These are phyloP conservation scores for Danio tinwini DNA, from an alignment of 2,797 vertebrate species.

Conservation along the genomic window DNA sequence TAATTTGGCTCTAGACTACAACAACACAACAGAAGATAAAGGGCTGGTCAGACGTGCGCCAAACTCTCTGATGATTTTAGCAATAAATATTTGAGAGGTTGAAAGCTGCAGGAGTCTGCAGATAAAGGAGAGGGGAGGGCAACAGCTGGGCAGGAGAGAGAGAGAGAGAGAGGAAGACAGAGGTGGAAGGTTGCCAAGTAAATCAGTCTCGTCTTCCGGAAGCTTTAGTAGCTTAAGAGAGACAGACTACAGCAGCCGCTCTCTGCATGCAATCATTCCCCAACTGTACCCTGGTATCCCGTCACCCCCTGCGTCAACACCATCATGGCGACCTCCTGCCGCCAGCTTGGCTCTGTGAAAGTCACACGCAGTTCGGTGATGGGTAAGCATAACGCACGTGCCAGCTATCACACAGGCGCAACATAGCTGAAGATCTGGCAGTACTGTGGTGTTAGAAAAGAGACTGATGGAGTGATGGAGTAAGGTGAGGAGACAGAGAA, in stretches of 20 bases:
- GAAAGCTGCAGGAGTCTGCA: background rate
- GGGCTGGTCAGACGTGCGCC: background rate
- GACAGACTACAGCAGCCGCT: constrained; percentile 4
- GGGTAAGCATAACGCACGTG: background rate
- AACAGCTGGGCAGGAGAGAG: constrained; percentile 29
- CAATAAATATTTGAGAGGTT: constrained; percentile 39
- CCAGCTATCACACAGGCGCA: background rate
- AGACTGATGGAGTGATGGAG: constrained; percentile 2
- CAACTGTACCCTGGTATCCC: constrained; percentile 32
- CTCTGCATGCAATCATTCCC: background rate
- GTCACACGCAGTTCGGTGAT: constrained; percentile 35
- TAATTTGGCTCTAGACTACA: background rate
- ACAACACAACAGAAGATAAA: background rate
- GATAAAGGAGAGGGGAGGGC: constrained; percentile 6
- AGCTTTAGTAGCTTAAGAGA: constrained; percentile 26
- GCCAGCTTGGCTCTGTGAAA: constrained; percentile 47
- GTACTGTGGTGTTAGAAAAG: constrained; percentile 13
- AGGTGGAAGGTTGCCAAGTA: constrained; percentile 18
- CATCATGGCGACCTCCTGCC: constrained; percentile 53
- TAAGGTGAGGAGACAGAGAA: constrained; percentile 13
- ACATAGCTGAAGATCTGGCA: background rate
- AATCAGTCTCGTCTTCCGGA: constrained; percentile 10
- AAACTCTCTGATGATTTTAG: constrained; percentile 6
- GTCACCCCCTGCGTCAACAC: constrained; percentile 39
- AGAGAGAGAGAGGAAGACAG: constrained; percentile 1